These are phyloP conservation scores for Myotis davidii DNA, from an alignment of 2,113 vertebrate species.

Conservation along the genomic window DNA sequence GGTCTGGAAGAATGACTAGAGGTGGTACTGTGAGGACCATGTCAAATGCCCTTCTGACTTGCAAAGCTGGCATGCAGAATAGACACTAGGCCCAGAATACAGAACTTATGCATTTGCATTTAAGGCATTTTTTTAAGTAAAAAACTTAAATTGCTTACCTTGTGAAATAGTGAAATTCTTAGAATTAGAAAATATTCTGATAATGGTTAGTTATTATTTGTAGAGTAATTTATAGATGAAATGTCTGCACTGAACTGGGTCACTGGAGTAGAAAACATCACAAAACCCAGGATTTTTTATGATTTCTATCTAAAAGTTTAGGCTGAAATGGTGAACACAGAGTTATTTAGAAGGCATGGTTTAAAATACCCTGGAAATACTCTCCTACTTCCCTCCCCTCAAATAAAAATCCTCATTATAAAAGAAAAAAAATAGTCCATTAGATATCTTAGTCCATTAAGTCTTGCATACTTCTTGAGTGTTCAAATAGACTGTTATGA, in stretches of 20 bases:
- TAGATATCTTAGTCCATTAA: neutral
- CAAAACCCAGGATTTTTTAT: neutral
- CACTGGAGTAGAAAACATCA: neutral
- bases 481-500: slow-evolving; percentile 9
- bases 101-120: neutral
- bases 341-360: neutral
- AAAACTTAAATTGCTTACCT: neutral
- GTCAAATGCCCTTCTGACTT: neutral
- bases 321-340: neutral
- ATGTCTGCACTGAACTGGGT: neutral
- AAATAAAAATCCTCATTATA: neutral
- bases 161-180: neutral
- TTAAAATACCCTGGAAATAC: neutral
- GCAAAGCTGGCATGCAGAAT: neutral
- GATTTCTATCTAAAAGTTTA: neutral
- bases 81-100: neutral
- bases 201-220: neutral
- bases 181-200: neutral
- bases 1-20: neutral
- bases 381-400: neutral
- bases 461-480: neutral
- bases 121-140: neutral
- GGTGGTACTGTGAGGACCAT: rapidly evolving
- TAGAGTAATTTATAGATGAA: neutral
- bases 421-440: neutral